A percentile compares a stretch with the other conserved stretches of the same genome.
These are phyloP conservation scores for Laupala kohalensis DNA, from an alignment of 1,140 invertebrate species.

Conservation along the genomic window DNA sequence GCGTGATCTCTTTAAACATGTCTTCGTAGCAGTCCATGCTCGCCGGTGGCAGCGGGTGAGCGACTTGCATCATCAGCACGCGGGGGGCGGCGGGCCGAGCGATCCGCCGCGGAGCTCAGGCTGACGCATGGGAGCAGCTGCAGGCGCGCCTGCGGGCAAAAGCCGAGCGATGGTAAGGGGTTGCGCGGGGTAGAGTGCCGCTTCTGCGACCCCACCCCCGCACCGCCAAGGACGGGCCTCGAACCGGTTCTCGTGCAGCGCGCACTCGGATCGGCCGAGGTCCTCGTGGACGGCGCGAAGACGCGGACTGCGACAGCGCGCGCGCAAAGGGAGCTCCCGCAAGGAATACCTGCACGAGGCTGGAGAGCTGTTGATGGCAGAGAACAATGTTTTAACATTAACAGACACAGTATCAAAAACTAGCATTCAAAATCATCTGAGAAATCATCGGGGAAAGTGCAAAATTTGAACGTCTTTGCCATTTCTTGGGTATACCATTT, in stretches of 20 bases:
- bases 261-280: neutral
- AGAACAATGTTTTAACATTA: too few relatives aligned
- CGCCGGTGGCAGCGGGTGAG: slow-evolving; percentile 33
- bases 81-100: neutral
- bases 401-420: too few relatives aligned
- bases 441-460: too few relatives aligned
- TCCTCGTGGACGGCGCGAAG: neutral
- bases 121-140: neutral
- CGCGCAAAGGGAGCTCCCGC: too few relatives aligned
- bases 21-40: slow-evolving; percentile 52
- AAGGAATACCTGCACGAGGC: too few relatives aligned
- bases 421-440: too few relatives aligned
- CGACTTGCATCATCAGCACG: slow-evolving; percentile 22
- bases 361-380: too few relatives aligned
- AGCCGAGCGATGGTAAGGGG: neutral
- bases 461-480: too few relatives aligned
- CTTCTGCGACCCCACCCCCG: neutral
- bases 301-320: too few relatives aligned
- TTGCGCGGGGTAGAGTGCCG: too few relatives aligned
- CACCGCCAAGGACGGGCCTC: neutral
- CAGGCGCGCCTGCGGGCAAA: neutral
- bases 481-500: too few relatives aligned
- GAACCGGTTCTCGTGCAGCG: neutral
- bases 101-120: neutral
- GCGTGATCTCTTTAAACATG: slow-evolving; percentile 77